Conservation (phyloP, 2,888 invertebrate species). For the Oscheius sp. region DNA sequence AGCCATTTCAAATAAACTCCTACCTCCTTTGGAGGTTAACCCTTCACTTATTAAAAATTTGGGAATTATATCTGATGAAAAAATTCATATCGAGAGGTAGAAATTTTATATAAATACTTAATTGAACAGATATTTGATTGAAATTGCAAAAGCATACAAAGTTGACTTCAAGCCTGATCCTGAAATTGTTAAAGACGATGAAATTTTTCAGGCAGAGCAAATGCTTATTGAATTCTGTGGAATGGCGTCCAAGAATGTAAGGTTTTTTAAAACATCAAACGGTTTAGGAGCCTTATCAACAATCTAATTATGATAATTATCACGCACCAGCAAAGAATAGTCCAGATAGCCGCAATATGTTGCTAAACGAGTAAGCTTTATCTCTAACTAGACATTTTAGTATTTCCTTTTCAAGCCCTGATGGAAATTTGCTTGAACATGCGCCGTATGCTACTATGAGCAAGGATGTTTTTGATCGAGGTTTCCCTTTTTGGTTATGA, state of each 20-base stretch:
- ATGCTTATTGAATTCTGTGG: neutral
- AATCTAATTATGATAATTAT: no score
- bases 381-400: no score
- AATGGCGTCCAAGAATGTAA: no score
- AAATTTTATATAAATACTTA: slow-evolving; percentile 25
- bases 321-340: no score
- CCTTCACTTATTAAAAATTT: slow-evolving; percentile 84
- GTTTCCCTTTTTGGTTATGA: no score
- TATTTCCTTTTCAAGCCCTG: neutral
- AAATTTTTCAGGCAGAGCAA: slow-evolving; percentile 52
- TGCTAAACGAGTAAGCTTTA: no score
- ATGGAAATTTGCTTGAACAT: neutral
- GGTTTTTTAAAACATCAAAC: no score
- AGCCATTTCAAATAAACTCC: slow-evolving; percentile 83
- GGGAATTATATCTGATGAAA: slow-evolving; percentile 91
- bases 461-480: no score
- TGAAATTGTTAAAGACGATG: slow-evolving; percentile 74
- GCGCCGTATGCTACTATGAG: no score
- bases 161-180: slow-evolving; percentile 94
- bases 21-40: slow-evolving; percentile 64
- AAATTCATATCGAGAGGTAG: slow-evolving; percentile 88
- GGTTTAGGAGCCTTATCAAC: no score
- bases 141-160: slow-evolving; percentile 94
- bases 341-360: no score
- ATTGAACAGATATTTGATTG: slow-evolving; percentile 78